Conservation (phyloP, 2,113 vertebrate genomes). For the Peromyscus polionotus region DNA sequence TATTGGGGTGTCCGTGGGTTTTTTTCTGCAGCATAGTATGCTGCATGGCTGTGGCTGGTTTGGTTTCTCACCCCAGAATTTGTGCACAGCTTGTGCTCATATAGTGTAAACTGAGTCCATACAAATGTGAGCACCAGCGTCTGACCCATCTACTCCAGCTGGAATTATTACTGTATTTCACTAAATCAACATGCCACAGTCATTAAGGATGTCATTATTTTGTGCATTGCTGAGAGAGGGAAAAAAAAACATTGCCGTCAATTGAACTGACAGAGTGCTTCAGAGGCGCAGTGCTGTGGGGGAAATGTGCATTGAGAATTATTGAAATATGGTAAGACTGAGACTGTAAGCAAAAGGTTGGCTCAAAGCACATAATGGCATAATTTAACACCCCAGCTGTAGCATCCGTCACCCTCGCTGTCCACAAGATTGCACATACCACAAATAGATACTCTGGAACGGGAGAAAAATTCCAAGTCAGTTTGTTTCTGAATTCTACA, state of each 20-base stretch:
- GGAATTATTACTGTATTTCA: not conserved
- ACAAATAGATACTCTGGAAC: constrained; percentile 4
- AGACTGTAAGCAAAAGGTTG: constrained; percentile 17
- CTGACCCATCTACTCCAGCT: not conserved
- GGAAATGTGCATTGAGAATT: not conserved
- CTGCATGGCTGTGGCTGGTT: not conserved
- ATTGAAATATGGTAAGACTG: not conserved
- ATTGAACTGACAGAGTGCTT: not conserved
- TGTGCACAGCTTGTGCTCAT: not conserved
- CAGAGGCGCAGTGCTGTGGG: not conserved
- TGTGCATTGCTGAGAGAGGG: not conserved
- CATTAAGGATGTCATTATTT: not conserved
- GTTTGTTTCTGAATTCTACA: constrained; percentile 29
- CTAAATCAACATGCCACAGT: not conserved
- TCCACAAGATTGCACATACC: not conserved
- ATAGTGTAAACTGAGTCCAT: not conserved
- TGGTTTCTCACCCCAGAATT: constrained; percentile 30
- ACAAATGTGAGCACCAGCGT: not conserved
- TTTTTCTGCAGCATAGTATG: not conserved
- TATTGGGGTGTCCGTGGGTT: not conserved
- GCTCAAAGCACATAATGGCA: not conserved
- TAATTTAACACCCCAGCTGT: not conserved
- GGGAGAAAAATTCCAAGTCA: constrained; percentile 16
- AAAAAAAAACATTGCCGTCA: not conserved
- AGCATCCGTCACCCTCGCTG: not conserved